Evolutionary conservation across 2,113 vertebrate species (phyloP).

Genomic region (Vanacampus margaritifer): DNA sequence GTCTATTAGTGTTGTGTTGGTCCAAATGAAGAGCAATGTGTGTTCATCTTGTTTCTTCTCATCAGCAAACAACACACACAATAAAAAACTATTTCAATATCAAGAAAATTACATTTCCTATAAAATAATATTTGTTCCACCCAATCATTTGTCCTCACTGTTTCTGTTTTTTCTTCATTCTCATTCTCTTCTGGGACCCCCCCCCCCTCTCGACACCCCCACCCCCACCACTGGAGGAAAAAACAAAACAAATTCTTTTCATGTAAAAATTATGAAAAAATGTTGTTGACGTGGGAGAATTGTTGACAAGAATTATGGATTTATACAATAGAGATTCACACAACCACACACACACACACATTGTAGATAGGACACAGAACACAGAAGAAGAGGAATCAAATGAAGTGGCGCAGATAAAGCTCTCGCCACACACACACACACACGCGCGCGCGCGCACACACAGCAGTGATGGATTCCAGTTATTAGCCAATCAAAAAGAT

Average conservation of each 20-base stretch:
- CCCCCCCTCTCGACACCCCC: too few relatives aligned
- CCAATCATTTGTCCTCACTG: too few relatives aligned
- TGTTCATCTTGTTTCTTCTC: slow-evolving; percentile 78
- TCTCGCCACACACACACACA: slow-evolving; percentile 28
- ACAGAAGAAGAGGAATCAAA: slow-evolving; percentile 37
- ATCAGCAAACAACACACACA: slow-evolving; percentile 81
- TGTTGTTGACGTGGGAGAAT: neutral
- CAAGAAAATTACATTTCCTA: neutral
- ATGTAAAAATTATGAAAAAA: neutral
- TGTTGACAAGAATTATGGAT: neutral
- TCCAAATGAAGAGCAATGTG: slow-evolving; percentile 92
- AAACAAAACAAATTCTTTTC: neutral
- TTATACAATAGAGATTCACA: neutral
- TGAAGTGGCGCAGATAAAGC: slow-evolving; percentile 41
- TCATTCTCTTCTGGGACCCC: too few relatives aligned
- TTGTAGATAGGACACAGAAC: neutral
- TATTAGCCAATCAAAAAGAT: slow-evolving; percentile 99
- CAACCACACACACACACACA: neutral
- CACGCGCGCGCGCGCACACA: slow-evolving; percentile 27
- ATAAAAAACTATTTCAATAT: too few relatives aligned
- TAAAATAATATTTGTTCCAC: too few relatives aligned
- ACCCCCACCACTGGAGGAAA: neutral
- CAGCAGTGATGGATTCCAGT: slow-evolving; percentile 99
- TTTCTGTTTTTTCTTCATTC: too few relatives aligned
- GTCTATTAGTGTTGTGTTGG: slow-evolving; percentile 75